A percentile compares a stretch with the other conserved stretches of the same genome.
Evolutionary conservation across 1,140 invertebrate genomes (phyloP).

Genomic region (Bemisia tabaci): DNA sequence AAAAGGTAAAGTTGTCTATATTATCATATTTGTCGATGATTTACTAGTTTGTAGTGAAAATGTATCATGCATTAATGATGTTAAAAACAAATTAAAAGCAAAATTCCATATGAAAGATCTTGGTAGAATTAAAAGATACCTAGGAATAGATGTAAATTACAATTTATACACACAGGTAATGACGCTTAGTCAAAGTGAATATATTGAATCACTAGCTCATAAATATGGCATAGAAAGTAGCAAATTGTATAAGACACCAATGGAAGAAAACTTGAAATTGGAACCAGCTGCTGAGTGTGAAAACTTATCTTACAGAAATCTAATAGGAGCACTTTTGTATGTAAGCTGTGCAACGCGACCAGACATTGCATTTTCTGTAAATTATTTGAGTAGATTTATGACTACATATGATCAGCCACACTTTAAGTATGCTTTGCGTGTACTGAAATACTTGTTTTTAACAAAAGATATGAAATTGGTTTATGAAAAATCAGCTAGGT

Average conservation of each 20-base stretch:
- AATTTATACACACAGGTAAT: slow-evolving; percentile 4
- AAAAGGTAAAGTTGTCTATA: too few relatives aligned
- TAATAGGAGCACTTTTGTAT: slow-evolving; percentile 32
- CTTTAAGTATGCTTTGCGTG: slow-evolving; percentile 31
- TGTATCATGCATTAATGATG: too few relatives aligned
- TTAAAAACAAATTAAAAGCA: neutral
- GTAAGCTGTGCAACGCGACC: slow-evolving; percentile 31
- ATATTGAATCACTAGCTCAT: slow-evolving; percentile 7
- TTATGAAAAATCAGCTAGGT: too few relatives aligned
- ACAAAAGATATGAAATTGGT: slow-evolving; percentile 22
- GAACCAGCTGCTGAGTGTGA: neutral
- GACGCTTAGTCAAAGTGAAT: neutral
- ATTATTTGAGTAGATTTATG: slow-evolving; percentile 33
- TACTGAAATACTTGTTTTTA: slow-evolving; percentile 31
- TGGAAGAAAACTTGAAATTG: slow-evolving; percentile 1
- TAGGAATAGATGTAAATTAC: slow-evolving; percentile 7
- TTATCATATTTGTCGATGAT: too few relatives aligned
- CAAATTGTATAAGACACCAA: neutral
- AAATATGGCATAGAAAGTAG: neutral
- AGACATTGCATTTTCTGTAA: slow-evolving; percentile 34
- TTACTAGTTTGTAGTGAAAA: too few relatives aligned
- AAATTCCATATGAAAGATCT: slow-evolving; percentile 5
- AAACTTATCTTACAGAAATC: slow-evolving; percentile 20
- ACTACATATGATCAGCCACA: slow-evolving; percentile 26
- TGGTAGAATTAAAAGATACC: slow-evolving; percentile 3